These are phyloP conservation scores for Papilio protenor DNA, from an alignment of 2,888 invertebrate species.

Conservation along the genomic window DNA sequence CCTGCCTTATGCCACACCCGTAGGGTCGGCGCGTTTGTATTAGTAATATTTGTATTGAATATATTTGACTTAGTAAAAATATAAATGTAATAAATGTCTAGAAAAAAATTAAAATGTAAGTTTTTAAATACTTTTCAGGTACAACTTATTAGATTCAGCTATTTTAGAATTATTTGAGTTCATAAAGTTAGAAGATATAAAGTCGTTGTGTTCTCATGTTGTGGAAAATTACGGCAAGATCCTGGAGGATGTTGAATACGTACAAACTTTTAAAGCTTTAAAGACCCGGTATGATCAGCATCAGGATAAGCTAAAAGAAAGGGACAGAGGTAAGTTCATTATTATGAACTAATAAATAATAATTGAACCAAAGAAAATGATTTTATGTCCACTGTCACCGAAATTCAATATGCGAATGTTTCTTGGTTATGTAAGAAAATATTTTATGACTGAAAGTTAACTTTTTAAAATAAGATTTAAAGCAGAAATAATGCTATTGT, in stretches of 20 bases:
- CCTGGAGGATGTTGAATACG: slow-evolving; percentile 97
- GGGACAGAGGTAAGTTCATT: slow-evolving; percentile 86
- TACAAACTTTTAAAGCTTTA: slow-evolving; percentile 98
- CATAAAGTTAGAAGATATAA: slow-evolving; percentile 97
- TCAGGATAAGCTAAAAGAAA: slow-evolving; percentile 94
- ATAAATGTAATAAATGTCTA: too few relatives aligned
- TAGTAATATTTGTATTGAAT: too few relatives aligned
- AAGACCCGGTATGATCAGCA: slow-evolving; percentile 96
- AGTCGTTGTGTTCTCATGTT: slow-evolving; percentile 95
- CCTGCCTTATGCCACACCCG: too few relatives aligned
- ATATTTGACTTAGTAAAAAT: too few relatives aligned
- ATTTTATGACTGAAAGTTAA: too few relatives aligned
- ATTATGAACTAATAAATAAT: background rate
- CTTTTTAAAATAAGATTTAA: too few relatives aligned
- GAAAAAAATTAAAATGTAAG: background rate
- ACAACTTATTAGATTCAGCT: slow-evolving; percentile 99
- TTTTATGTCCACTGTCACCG: background rate
- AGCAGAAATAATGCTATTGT: too few relatives aligned
- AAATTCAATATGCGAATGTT: too few relatives aligned
- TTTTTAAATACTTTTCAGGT: slow-evolving; percentile 75
- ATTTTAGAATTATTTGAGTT: slow-evolving; percentile 99
- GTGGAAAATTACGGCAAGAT: slow-evolving; percentile 98
- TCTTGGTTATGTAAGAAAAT: too few relatives aligned
- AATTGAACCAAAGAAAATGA: background rate
- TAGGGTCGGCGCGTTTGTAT: too few relatives aligned